A percentile compares a stretch with the other conserved stretches of the same genome.
Conservation (phyloP, 2,797 vertebrate genomes). For the Darevskia mixta region DNA sequence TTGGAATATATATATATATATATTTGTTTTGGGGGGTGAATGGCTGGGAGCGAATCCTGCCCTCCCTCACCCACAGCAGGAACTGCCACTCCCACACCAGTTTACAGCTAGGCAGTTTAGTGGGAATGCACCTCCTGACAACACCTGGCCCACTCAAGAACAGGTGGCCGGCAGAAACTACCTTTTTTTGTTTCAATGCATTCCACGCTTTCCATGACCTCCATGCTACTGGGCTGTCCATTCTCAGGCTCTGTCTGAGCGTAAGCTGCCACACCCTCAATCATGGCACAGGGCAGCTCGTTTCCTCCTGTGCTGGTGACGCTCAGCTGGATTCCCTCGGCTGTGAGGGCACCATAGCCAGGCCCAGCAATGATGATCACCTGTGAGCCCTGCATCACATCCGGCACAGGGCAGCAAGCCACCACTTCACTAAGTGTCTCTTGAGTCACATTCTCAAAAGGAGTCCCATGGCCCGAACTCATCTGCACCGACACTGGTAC, state of each 20-base stretch:
- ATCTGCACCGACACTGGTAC: constrained; percentile 74
- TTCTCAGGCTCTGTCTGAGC: constrained; percentile 80
- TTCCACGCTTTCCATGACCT: constrained; percentile 23
- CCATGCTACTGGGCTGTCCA: neutral
- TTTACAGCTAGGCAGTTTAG: too few relatives aligned
- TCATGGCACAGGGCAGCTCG: constrained; percentile 85
- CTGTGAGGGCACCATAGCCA: constrained; percentile 86
- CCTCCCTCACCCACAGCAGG: neutral
- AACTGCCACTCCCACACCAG: neutral
- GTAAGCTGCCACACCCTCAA: constrained; percentile 83
- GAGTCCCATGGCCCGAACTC: constrained; percentile 71
- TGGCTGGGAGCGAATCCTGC: too few relatives aligned
- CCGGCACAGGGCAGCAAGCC: constrained; percentile 82
- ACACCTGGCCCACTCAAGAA: neutral
- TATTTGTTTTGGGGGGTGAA: neutral
- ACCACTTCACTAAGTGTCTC: constrained; percentile 83
- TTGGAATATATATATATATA: neutral
- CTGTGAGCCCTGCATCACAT: constrained; percentile 85
- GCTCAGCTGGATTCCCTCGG: constrained; percentile 90
- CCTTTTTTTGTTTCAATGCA: constrained; percentile 78
- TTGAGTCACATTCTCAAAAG: constrained; percentile 80
- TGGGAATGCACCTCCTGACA: neutral
- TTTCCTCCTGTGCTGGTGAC: constrained; percentile 80
- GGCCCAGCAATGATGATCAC: constrained; percentile 92
- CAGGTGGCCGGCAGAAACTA: constrained; percentile 49